Evolutionary conservation across 53 echinoderm and acorn worm species (phyloP), one percentile per base, ranked within the genome.

Genomic region (Patiria pectinifera): DNA sequence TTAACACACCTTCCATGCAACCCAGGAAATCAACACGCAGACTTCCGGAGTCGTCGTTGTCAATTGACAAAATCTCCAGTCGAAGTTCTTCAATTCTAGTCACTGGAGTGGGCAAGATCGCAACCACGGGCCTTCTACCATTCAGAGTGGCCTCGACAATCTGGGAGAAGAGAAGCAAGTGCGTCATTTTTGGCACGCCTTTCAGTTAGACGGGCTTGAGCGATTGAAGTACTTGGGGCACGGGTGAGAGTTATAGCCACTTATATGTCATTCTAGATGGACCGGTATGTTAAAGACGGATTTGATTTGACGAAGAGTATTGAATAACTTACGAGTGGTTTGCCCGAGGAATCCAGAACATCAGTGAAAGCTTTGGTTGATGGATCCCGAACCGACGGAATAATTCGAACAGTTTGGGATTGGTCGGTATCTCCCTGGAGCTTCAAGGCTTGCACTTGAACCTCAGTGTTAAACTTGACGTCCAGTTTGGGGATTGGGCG

Each of bases 51-150:
- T 35, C 83, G 83, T 62, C 13, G 63, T 14, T 15, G 35, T 62
- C 86, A 46, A 85, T 85, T 13, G 86, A 71, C 43, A 69, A 47
- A 23, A 85, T 44, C 69, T 85, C 70, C 43, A 85, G 44, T 69
- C 86, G 69, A 48, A 85, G 70, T 69, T 21, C 45, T 15, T 21
- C 45, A 18, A 85, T 63, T 18, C n/a, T 46, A 3, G 19, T 26
- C 9, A 85, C 23, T 7, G 86, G 86, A 16, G 45, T 46, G 47
- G 69, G 11, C 44, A 85, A 71, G 7, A 71, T 63, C 44, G 26
- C 21, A 70, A 71, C 16, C 86, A 46, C 69, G 2, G 71, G 15
- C 6, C 6, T 18, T 59, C 26, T 12, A 18, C 83, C 83, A n/a
- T 82, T 58, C 21, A 82, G 83, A 1, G 59, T 35, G 59, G 58